These are phyloP conservation scores for Dipodomys stephensi DNA, from an alignment of 2,113 vertebrate genomes.

Conservation along the genomic window DNA sequence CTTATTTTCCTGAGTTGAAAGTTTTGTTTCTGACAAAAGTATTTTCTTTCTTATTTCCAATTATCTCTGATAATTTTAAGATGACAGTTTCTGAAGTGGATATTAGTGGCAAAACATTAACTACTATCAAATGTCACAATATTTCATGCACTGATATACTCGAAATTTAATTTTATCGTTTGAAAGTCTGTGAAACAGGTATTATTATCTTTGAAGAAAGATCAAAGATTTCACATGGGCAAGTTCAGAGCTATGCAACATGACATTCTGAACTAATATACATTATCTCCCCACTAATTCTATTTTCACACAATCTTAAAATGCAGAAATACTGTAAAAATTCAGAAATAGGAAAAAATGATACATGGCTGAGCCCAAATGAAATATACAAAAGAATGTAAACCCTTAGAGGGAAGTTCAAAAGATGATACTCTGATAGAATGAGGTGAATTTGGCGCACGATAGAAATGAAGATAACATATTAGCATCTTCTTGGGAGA, in stretches of 20 bases:
- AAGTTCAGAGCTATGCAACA: not conserved
- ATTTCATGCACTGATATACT: not conserved
- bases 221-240: not conserved
- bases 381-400: not conserved
- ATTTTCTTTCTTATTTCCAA: not conserved
- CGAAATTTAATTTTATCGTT: not conserved
- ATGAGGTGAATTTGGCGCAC: not conserved
- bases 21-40: not conserved
- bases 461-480: not conserved
- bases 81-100: not conserved
- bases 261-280: not conserved
- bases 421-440: not conserved
- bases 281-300: not conserved
- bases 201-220: not conserved
- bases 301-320: not conserved
- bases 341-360: not conserved
- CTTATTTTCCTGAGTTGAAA: not conserved
- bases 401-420: not conserved
- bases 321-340: not conserved
- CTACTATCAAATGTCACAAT: not conserved
- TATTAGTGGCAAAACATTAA: not conserved
- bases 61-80: not conserved
- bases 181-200: not conserved
- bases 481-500: not conserved
- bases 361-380: not conserved